phyloP scores from a whole-genome alignment of 1,140 invertebrate genomes.

The Drosophila sulfurigaster region DNA sequence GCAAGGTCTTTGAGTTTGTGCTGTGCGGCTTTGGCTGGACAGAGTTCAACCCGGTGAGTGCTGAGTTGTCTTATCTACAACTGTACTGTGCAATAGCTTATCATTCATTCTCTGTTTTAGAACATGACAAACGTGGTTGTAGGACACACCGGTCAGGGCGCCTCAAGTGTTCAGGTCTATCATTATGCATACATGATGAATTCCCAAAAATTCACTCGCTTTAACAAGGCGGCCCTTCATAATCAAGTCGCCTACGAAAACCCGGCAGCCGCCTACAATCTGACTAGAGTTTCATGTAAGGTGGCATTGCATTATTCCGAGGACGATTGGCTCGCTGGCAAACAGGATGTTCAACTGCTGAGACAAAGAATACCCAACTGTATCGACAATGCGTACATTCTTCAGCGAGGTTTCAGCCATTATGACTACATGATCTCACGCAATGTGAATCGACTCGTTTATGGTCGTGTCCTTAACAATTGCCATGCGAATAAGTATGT shows the following conservation, averaged over 20 bases:
- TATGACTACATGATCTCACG: slow-evolving; percentile 55
- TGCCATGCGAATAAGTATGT: background rate
- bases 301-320: slow-evolving; percentile 46
- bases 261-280: slow-evolving; percentile 44
- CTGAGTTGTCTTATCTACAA: background rate
- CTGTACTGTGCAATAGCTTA: no score
- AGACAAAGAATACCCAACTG: slow-evolving; percentile 29
- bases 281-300: slow-evolving; percentile 18
- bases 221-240: slow-evolving; percentile 29
- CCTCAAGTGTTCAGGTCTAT: slow-evolving; percentile 42
- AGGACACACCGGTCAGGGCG: slow-evolving; percentile 52
- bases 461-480: slow-evolving; percentile 30
- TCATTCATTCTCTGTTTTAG: slow-evolving; percentile 17
- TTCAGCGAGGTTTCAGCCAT: slow-evolving; percentile 32
- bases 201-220: slow-evolving; percentile 14
- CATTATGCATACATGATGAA: slow-evolving; percentile 57
- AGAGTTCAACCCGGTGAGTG: slow-evolving; percentile 42
- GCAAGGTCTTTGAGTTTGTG: slow-evolving; percentile 53
- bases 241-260: slow-evolving; percentile 28
- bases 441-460: slow-evolving; percentile 38
- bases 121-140: slow-evolving; percentile 47
- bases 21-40: slow-evolving; percentile 53
- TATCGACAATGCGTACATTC: slow-evolving; percentile 28
- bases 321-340: slow-evolving; percentile 46
- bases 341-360: slow-evolving; percentile 32